Conservation (phyloP, 2,797 vertebrate species). For the Argentina silus region DNA sequence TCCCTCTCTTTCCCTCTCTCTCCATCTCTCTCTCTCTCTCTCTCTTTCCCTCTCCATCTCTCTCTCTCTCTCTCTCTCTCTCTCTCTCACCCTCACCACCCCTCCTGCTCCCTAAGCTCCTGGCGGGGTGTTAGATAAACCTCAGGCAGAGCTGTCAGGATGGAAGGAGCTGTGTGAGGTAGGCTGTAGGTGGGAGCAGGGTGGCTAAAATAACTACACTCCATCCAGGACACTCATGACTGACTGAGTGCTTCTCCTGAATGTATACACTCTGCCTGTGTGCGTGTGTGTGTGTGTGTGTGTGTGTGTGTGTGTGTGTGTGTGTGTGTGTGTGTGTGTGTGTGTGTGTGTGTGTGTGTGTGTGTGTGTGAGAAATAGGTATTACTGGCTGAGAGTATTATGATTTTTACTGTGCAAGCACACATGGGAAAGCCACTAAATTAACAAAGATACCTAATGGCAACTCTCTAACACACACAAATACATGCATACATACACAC, state of each 20-base stretch:
- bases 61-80: slow-evolving; percentile 14
- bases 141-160: slow-evolving; percentile 29
- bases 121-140: slow-evolving; percentile 52
- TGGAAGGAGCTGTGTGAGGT: slow-evolving; percentile 28
- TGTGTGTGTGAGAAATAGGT: no score
- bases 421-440: no score
- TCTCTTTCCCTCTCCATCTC: slow-evolving; percentile 23
- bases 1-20: neutral
- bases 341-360: no score
- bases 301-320: neutral
- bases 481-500: neutral
- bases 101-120: slow-evolving; percentile 15
- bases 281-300: no score
- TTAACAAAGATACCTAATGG: no score
- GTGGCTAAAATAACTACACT: slow-evolving; percentile 18
- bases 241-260: slow-evolving; percentile 11
- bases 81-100: slow-evolving; percentile 2
- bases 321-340: no score
- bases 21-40: neutral
- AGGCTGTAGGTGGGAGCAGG: slow-evolving; percentile 22
- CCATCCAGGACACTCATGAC: slow-evolving; percentile 17
- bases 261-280: neutral
- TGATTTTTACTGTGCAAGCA: no score
- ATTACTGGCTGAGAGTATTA: no score
- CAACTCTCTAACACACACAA: no score